Conservation (phyloP, 2,888 invertebrate genomes). For the Margaritifera margaritifera region DNA sequence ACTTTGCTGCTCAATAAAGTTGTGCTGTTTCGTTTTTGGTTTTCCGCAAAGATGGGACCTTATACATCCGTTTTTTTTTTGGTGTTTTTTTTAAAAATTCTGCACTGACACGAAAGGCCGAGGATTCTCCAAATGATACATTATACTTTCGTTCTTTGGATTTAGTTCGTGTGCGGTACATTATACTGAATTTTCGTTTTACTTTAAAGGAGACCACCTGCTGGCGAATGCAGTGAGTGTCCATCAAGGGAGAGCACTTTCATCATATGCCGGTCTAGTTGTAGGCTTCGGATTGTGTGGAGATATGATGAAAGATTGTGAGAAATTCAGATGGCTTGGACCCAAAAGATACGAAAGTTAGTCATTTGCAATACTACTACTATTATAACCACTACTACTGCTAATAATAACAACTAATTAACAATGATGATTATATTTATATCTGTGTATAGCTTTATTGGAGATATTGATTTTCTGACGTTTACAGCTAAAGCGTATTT, state of each 20-base stretch:
- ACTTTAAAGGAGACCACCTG: constrained; percentile 38
- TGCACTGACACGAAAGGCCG: too few species aligned
- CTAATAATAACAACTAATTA: background rate
- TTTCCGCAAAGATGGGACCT: too few species aligned
- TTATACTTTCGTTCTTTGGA: too few species aligned
- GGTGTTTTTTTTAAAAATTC: too few species aligned
- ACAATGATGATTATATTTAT: background rate
- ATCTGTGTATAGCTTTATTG: background rate
- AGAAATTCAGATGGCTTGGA: constrained; percentile 62
- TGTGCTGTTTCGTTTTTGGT: too few species aligned
- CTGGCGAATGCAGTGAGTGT: constrained; percentile 54
- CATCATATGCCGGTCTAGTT: constrained; percentile 53
- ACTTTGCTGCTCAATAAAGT: too few species aligned
- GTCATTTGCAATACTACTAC: constrained; percentile 7
- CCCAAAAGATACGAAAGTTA: constrained; percentile 55
- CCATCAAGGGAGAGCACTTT: constrained; percentile 51
- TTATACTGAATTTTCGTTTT: background rate
- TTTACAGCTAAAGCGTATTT: too few species aligned
- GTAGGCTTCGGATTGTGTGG: constrained; percentile 61
- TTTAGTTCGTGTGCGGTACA: too few species aligned
- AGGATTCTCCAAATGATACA: too few species aligned
- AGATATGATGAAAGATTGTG: constrained; percentile 62
- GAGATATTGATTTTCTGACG: too few species aligned
- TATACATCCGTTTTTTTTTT: too few species aligned
- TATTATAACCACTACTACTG: background rate